Evolutionary conservation across 2,113 vertebrate species (phyloP), one percentile per base, ranked within the genome.

Genomic region (Cervus canadensis): DNA sequence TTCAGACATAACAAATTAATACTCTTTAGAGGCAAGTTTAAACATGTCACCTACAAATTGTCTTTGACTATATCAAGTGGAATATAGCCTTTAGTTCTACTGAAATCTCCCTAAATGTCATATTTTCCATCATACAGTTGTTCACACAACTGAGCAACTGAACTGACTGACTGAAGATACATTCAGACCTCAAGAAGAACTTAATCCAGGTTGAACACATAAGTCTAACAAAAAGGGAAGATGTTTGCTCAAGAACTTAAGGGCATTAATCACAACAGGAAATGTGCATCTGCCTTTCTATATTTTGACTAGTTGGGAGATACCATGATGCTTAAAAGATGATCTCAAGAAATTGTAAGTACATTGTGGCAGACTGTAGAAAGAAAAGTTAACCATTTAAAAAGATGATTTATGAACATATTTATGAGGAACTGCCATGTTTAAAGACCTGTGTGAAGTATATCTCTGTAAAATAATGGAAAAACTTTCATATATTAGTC

Each of bases 31-130:
- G 90, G 13, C 25, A 97, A 96, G n/a, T 8, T 93, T 33, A 43
- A 95, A 97, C 91, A 15, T 43, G 60, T 81, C 94, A 94, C 56
- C 43, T 64, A 71, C 52, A 95, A 97, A 94, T 6, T 78, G 33
- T 90, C 3, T 84, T 81, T 88, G 87, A 97, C 94, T 96, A 95
- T 90, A 92, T 97, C 86, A 94, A 92, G 71, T 57, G 60, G 74
- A 89, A 82, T 5, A 6, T 33, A 90, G 3, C 59, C 40, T 93
- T 97, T 97, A 71, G 52, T 96, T 95, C 52, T 93, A 74, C 96
- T 71, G 86, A 98, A 97, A 97, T 96, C 64, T 97, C 94, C 76
- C n/a, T 95, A 98, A 98, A 97, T 96, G 76, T 36, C 23, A 48
- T 7, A 8, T 67, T 97, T 98, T 92, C 82, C 5, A 96, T 97